Evolutionary conservation across 2,113 vertebrate species (phyloP).

Genomic region (Pachycephala philippinensis): DNA sequence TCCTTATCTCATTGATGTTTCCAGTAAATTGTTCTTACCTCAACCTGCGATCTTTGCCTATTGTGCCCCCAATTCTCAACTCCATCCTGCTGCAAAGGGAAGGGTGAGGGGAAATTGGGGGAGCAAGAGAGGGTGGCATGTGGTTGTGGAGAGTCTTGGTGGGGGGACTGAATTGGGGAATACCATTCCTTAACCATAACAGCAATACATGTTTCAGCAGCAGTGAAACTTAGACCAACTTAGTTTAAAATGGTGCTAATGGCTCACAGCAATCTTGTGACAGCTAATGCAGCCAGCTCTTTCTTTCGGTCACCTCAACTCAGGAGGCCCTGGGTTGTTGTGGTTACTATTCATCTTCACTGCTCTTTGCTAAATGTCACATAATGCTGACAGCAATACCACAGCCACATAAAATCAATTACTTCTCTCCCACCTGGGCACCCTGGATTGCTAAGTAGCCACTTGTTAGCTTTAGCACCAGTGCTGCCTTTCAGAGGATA

Average conservation of each 20-base stretch:
- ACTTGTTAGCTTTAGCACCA: not conserved
- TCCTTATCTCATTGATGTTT: not conserved
- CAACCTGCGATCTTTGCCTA: accelerated
- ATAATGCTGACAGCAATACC: not conserved
- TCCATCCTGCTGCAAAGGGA: not conserved
- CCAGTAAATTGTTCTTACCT: not conserved
- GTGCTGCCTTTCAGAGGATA: not conserved
- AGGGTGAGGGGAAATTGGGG: not conserved
- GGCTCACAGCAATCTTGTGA: not conserved
- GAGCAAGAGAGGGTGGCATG: accelerated
- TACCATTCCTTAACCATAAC: not conserved
- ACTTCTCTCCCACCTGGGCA: not conserved
- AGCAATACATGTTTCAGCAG: not conserved
- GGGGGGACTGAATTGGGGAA: not conserved
- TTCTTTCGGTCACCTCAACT: not conserved
- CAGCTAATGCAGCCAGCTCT: not conserved
- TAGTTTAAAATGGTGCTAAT: not conserved
- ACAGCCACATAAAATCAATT: not conserved
- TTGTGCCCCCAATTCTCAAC: not conserved
- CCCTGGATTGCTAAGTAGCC: not conserved
- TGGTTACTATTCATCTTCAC: not conserved
- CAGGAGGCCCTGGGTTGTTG: not conserved
- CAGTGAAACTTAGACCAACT: not conserved
- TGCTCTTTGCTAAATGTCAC: not conserved
- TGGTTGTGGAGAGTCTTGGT: not conserved